Evolutionary conservation across 2,797 vertebrate species (phyloP), one percentile per base, ranked within the genome.

Genomic region (Kryptolebias ocellatus): DNA sequence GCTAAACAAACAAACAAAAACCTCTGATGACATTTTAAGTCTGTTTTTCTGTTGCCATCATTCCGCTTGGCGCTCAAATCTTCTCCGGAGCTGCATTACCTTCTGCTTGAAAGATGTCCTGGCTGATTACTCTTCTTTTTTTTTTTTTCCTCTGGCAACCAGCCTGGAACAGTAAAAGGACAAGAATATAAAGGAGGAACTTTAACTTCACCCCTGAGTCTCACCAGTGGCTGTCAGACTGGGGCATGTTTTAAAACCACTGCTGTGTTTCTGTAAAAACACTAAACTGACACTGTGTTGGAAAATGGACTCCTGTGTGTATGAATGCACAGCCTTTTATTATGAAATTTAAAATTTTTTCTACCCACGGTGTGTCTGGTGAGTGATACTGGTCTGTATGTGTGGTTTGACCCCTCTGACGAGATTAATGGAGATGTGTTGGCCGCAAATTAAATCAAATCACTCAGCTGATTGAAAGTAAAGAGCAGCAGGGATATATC

Each of bases 391-490:
- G 63, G 27, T 58, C 17, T 60, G 64, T 74, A 2, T 72, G 53
- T 66, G 60, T 62, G 50, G 29, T 49, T 55, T 57, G 64, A 24
- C 60, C 71, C 65, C 9, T 67, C 2, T 56, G 54, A 58, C 62
- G 53, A 50, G 70, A 76, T 62, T 59, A 37, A 74, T 72, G 61
- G 28, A 37, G 27, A 66, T 39, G 14, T 59, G 63, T 50, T 86
- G 78, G 87, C 74, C 51, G 16, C 50, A 60, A 64, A 70, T 72
- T 78, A 86, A 65, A 70, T 72, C 79, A 86, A 65, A 72, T 29
- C 85, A 84, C 83, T 91, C 78, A 85, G 72, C 80, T 83, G 84
- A 86, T 89, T 89, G 72, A 74, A 79, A 49, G 37, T n/a, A 9
- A n/a, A 45, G 18, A 37, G 17, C 29, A 66, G 15, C 12, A 31